Base-by-base conservation (phyloP, 1,140 invertebrate genomes). In the Halictus rubicundus region DNA sequence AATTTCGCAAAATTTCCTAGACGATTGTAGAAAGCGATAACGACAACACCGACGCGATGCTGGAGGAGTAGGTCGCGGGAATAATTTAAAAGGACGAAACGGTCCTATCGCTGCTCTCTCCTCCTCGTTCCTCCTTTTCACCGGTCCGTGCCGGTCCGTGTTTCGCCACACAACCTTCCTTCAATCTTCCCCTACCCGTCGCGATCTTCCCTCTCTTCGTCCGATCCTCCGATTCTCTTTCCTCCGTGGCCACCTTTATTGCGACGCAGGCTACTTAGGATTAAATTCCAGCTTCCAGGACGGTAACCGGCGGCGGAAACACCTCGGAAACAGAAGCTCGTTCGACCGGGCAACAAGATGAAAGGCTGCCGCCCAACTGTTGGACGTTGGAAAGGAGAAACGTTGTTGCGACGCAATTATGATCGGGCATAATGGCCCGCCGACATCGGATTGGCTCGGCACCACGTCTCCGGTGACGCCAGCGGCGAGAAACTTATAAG, bases 241-340 rank as follows among this genome's bases (percentile, higher is more conserved):
- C 37, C 7, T 25, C 39, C 66, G 57, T 81, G 59, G 68, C 60
- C 80, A 80, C 84, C 84, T 82, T 83, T 88, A 85, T 87, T 79
- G 59, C 74, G 78, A 78, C 87, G 82, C 87, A 87, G 89, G 90
- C 85, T 86, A 87, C 81, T 91, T 90, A 90, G 88, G 89, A 85
- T 90, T 88, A 87, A 90, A 89, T 90, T 89, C 89, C 88, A 90
- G 87, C 87, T 90, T 89, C 83, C 89, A 90, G 87, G 83, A 91
- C 89, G 88, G 90, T 91, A 91, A 89, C 89, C 88, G 88, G 83
- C 87, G 88, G 88, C 90, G 90, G 90, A 91, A 91, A 91, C 89
- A 91, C 88, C 87, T 89, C 84, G 88, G 89, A 91, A 91, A 90
- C 90, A 91, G 90, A 91, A 91, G 90, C 90, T 90, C 88, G 86